Evolutionary conservation across 2,888 invertebrate genomes (phyloP).

Genomic region (Aspidiotus rigidus): DNA sequence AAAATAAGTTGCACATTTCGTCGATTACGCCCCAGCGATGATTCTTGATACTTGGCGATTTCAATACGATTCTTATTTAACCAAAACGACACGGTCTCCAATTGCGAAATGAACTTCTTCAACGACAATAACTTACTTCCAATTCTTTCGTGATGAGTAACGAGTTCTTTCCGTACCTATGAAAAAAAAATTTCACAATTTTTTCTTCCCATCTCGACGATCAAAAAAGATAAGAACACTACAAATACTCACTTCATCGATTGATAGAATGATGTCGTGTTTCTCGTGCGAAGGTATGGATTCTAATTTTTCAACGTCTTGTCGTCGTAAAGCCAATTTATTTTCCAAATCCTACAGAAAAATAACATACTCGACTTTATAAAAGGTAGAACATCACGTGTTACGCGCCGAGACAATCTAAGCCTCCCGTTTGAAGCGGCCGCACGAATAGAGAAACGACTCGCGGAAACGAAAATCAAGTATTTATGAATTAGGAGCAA

Average conservation of each 20-base stretch:
- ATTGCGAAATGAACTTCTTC: conserved; percentile 49
- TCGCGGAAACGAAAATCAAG: neutral
- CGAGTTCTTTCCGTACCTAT: conserved; percentile 55
- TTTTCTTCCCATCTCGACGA: neutral
- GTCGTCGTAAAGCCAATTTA: conserved; percentile 20
- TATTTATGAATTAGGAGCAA: neutral
- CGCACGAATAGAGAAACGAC: neutral
- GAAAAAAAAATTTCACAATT: neutral
- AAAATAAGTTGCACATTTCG: conserved; percentile 32
- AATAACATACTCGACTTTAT: neutral
- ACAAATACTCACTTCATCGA: conserved; percentile 21
- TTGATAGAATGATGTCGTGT: conserved; percentile 17
- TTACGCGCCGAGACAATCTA: neutral
- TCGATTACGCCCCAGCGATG: conserved; percentile 43
- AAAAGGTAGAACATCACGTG: neutral
- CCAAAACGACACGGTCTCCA: conserved; percentile 51
- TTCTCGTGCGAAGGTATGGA: conserved; percentile 25
- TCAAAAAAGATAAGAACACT: neutral
- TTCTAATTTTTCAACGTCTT: conserved; percentile 28
- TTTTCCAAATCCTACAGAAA: conserved; percentile 20
- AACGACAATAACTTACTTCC: conserved; percentile 50
- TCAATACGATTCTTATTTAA: conserved; percentile 41
- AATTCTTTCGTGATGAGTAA: conserved; percentile 45
- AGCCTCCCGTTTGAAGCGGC: neutral
- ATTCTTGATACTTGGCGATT: conserved; percentile 45